A percentile compares a stretch with the other conserved stretches of the same genome.
phyloP scores from a whole-genome alignment of 2,113 vertebrate species.

The Amazona guildingii region DNA sequence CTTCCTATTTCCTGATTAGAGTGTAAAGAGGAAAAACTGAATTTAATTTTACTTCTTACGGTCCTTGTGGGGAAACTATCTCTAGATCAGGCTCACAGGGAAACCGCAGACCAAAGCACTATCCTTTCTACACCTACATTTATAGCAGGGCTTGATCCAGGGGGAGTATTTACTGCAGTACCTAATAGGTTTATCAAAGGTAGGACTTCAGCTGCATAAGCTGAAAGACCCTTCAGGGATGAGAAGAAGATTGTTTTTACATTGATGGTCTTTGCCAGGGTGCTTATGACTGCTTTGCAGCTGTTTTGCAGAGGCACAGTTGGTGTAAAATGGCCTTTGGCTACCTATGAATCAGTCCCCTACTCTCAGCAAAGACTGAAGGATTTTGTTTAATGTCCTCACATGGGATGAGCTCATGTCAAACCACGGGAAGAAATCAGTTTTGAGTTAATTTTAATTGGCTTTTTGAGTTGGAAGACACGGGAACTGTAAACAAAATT shows the following conservation, averaged over 20 bases:
- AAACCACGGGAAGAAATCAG: not conserved
- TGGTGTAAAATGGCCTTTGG: conserved; percentile 63
- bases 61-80: not conserved
- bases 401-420: not conserved
- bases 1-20: not conserved
- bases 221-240: conserved; percentile 29
- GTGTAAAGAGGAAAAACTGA: not conserved
- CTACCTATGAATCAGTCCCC: conserved; percentile 17
- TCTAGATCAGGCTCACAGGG: not conserved
- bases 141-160: not conserved
- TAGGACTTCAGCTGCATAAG: conserved; percentile 25
- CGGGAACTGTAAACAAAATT: not conserved
- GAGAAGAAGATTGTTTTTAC: conserved; percentile 23
- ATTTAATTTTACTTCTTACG: not conserved
- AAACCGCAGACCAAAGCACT: conserved; percentile 25
- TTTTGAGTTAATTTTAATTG: not conserved
- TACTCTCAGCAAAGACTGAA: not conserved
- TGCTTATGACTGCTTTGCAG: conserved; percentile 41
- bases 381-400: not conserved
- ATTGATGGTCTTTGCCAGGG: conserved; percentile 34
- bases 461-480: not conserved
- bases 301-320: conserved; percentile 23
- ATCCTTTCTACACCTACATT: not conserved
- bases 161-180: conserved; percentile 14
- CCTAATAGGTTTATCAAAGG: conserved; percentile 49